Base-by-base conservation (phyloP, 2,888 invertebrate genomes). In the Biston betularia region DNA sequence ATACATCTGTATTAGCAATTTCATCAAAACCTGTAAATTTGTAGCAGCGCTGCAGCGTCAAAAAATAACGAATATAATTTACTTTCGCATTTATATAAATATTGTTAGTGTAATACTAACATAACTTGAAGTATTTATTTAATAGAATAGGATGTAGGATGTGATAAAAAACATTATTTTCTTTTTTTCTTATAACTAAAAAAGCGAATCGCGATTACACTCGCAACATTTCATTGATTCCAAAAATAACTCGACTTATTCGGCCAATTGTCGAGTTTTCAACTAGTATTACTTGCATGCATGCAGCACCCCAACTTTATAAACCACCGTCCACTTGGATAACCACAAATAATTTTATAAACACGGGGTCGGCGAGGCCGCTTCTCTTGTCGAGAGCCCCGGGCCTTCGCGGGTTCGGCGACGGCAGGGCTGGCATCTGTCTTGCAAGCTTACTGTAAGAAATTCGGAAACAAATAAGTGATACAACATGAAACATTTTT, bases 301-400 rank as follows among this genome's bases (percentile, higher is more conserved):
- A 45, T 42, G 14, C 35, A 48, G 40, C 45, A 57, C 44, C 55
- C 57, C 15, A 56, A 44, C 44, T 42, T 54, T 10, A 64, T 40
- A 54, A 48, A 34, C 12, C 14, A 50, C 57, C 52, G 46, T 62
- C 46, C 46, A 64, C 63, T 60, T 59, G 38, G 46, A 50, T 62
- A 70, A 65, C 71, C 68, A 64, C 72, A 57, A 55, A 58, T 62
- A 69, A 72, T 71, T 63, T 63, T 35, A 62, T 65, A 57, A 67
- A 24, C 38, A 58, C 58, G 63, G 66, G 68, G 59, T 70, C 63
- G 67, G 35, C 33, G 58, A 45, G 53, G 57, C 67, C 56, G 63
- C 63, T 54, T 55, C 49, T 53, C 53, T 12, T 49, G 66, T 52
- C 48, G 55, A 11, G 8, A 64, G 65, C 73, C 68, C 48, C 69